Evolutionary conservation across 2,797 vertebrate genomes (phyloP), one percentile per base, ranked within the genome.

Genomic region (Myripristis jacobus): DNA sequence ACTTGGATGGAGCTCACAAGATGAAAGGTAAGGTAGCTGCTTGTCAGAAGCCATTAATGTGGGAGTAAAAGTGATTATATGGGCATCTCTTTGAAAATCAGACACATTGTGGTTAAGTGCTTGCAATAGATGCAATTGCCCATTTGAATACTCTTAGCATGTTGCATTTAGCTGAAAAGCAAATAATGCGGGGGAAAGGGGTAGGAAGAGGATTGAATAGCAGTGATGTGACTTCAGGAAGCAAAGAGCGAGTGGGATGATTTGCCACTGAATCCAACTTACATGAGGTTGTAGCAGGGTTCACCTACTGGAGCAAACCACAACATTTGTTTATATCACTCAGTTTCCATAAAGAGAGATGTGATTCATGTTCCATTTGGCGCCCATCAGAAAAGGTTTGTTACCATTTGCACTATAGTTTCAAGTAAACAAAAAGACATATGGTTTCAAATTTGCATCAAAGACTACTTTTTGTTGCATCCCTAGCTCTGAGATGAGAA

Each of bases 41-140:
- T 89, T 79, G 74, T 89, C 84, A 84, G 73, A 83, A 88, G 60
- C 71, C 52, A 63, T 76, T 84, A 87, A 82, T 72, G 64, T 66
- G 54, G 50, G 61, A 80, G 75, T 73, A 68, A 78, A 81, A 74
- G 67, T 73, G 82, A 90, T 89, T 83, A 81, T 61, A 73, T 75
- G 66, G 81, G 74, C 66, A 85, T 80, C 69, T 73, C 69, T 82
- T 83, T 87, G 68, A 80, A 88, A 88, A 85, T 87, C 77, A 77
- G 66, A 83, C 69, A 65, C 69, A 78, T 75, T 81, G 71, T 83
- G 41, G 18, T 77, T 51, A 78, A 77, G 72, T 54, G 53, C 55
- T 61, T 71, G 51, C 55, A 67, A 61, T 70, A n/a, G 47, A 82
- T 61, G 48, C 73, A 21, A 62, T 80, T 64, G 48, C 54, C 64